Base-by-base conservation (phyloP, 2,113 vertebrate genomes). In the Diphyllodes magnificus region DNA sequence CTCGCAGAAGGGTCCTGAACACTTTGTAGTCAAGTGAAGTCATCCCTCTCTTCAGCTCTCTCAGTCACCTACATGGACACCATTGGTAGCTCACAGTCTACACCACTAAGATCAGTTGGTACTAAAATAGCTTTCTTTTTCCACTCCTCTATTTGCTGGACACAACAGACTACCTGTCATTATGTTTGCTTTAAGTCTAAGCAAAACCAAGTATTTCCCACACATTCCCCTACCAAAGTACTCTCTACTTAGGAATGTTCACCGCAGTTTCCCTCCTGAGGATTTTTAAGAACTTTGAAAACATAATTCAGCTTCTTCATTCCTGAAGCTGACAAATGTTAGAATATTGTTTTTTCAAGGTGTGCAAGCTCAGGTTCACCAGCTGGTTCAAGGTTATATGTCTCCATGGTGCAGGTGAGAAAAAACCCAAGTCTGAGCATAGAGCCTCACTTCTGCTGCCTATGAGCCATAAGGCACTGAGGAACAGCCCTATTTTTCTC, bases 341-440 rank as follows among this genome's bases (percentile, higher is more conserved):
- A 31, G 40, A 59, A 53, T 23, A 35, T 30, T 15, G 4, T n/a
- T 79, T 82, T 72, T 66, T 49, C 37, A 81, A 69, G 42, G 24
- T 33, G 18, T 30, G 45, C n/a, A 64, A 83, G 16, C 28, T 69
- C 75, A 86, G 57, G 13, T 42, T 93, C 13, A 16, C 56, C 28
- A 66, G 0, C 31, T 42, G 15, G 16, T 82, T 90, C 37, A 69
- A 50, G 31, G 31, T 54, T 31, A 44, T 20, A 24, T 10, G 5
- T 64, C 51, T 56, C 61, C 61, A 54, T 7, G 6, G 24, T 33
- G 13, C 16, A 64, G 18, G 14, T 49, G 27, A 92, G 53, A 66
- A 86, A 56, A 45, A 21, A 3, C 2, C 8, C 0, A 3, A 64
- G 8, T 22, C 15, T 25, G 18, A 83, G 49, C 5, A 17, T 0